Base-by-base conservation (phyloP, 2,113 vertebrate species). In the Halcyon malimbica region DNA sequence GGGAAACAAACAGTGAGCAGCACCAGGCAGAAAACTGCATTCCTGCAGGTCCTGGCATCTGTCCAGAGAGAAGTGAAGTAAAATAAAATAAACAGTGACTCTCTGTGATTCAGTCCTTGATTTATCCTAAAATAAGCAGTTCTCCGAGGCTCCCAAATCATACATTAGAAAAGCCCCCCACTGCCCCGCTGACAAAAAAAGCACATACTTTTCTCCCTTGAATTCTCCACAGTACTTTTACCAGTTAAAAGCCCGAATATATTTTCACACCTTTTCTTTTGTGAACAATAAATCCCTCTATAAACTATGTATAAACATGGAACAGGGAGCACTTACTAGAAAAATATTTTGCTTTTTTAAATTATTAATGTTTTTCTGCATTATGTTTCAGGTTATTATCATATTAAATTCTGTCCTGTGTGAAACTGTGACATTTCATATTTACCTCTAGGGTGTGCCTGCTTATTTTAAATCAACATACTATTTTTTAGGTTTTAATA, bases 401-500 rank as follows among this genome's bases (percentile, higher is more conserved):
- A 26, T n/a, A 77, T 54, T 80, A 81, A 81, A 69, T 48, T 85
- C 63, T 50, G 21, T 70, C 17, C 28, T 46, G 18, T 63, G 64
- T 71, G 84, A 88, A 92, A 89, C 31, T 16, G 24, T 86, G 92
- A 80, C 75, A 75, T 95, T 97, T 87, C 17, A 21, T 54, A 65
- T 73, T 85, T 92, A 76, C 28, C 83, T 96, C 57, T 35, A 88
- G 79, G 62, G 39, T 63, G 23, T 86, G 57, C 41, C 83, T 88
- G 14, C 29, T 93, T 88, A 57, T 93, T 93, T 96, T 82, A 93
- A 90, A 76, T 90, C 87, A 95, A 6, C 33, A 28, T 35, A 53
- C 13, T 68, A 20, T 0, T 20, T 83, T 89, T 92, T 26, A 85
- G 59, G 51, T 87, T 81, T 91, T 44, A 76, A 62, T 26, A 31